Base-by-base conservation (phyloP, 2,888 invertebrate genomes). In the Sesia bembeciformis region DNA sequence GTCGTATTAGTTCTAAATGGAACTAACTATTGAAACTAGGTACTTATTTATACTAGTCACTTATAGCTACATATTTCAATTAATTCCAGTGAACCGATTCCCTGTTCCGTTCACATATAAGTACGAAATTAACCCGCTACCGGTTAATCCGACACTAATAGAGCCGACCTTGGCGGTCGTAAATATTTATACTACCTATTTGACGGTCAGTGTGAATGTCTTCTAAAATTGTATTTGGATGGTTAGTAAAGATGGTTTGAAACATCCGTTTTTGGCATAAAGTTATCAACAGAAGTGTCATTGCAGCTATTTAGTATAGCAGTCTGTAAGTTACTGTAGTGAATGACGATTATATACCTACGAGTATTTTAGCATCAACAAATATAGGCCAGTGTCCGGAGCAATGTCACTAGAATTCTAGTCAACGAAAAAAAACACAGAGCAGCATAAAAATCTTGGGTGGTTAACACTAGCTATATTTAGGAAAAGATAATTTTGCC, bases 151-250 rank as follows among this genome's bases (percentile, higher is more conserved):
- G 62, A 61, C 70, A 62, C 74, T 78, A 76, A 74, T 76, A 76
- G 72, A 67, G 60, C 56, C 65, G 70, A 74, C 84, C 84, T 84
- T 84, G 83, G 72, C 72, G 74, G 66, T 74, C 67, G 70, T 78
- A 78, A 81, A 80, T 75, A 78, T 81, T 78, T 81, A 76, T 76
- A 78, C 71, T 76, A 64, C 65, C 67, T 70, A 72, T 70, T 76
- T 74, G 75, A 71, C 75, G 78, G 72, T 77, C 78, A 79, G 72
- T 79, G 80, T 82, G 78, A 82, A 82, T 81, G 78, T 76, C 78
- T 81, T 81, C 78, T 76, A 76, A 72, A 70, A 78, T 70, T 76
- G 72, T 68, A 58, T 66, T 61, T 60, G 59, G 61, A 58, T 38
- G 8, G 3, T 39, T 50, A 50, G 38, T 38, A 50, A 50, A 39